Evolutionary conservation across 2,113 vertebrate genomes (phyloP).

Genomic region (Melozone crissalis): DNA sequence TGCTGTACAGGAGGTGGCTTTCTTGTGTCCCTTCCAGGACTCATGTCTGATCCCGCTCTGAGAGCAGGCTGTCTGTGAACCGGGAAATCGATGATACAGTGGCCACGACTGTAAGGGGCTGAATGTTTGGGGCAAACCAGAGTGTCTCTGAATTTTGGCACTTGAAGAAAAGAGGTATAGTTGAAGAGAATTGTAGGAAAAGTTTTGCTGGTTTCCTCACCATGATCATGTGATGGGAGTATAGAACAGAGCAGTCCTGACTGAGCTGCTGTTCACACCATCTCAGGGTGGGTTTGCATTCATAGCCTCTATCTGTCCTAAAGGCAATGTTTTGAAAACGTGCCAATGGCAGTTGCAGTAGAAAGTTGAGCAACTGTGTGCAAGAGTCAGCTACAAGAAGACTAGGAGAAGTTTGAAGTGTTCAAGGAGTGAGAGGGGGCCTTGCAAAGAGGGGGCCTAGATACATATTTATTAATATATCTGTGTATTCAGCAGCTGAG

Average conservation of each 20-base stretch:
- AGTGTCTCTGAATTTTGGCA: neutral
- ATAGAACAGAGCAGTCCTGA: neutral
- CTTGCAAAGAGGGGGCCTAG: neutral
- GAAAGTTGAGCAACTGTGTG: conserved; percentile 15
- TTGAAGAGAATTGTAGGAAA: neutral
- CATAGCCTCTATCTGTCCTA: neutral
- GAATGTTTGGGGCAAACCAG: neutral
- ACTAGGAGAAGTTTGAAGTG: neutral
- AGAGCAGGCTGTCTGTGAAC: neutral
- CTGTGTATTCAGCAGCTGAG: neutral
- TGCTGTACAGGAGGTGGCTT: neutral
- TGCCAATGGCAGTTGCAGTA: neutral
- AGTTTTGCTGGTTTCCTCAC: neutral
- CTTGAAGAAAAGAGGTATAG: neutral
- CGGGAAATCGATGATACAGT: neutral
- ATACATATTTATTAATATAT: neutral
- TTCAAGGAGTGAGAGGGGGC: neutral
- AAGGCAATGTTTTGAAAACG: neutral
- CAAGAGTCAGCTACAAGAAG: neutral
- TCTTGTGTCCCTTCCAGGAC: neutral
- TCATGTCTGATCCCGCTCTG: neutral
- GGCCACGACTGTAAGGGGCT: neutral
- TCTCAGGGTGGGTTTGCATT: neutral
- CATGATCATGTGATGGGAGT: neutral
- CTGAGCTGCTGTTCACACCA: neutral